Evolutionary conservation across 2,797 vertebrate genomes (phyloP).

Genomic region (Tenualosa ilisha): DNA sequence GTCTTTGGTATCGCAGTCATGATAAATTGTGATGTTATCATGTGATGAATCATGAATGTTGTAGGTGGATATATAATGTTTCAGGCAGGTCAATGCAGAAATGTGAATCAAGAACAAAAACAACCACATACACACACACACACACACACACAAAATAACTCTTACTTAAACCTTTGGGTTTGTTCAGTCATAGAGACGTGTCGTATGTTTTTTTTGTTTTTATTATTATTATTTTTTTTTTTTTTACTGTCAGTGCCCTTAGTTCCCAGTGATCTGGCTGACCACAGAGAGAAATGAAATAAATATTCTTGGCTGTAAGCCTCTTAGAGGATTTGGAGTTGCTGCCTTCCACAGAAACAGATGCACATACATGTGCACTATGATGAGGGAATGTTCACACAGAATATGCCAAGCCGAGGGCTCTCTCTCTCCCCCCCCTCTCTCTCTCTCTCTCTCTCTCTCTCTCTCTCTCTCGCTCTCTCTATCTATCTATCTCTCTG

Average conservation of each 20-base stretch:
- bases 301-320: background rate
- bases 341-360: background rate
- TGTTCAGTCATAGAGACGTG: too few species aligned
- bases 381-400: background rate
- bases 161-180: too few species aligned
- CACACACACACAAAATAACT: background rate
- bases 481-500: background rate
- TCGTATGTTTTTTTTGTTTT: background rate
- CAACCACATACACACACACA: background rate
- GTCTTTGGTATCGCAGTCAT: too few species aligned
- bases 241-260: background rate
- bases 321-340: background rate
- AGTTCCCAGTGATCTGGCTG: background rate
- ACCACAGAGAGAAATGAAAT: background rate
- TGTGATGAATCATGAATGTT: too few species aligned
- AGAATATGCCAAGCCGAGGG: background rate
- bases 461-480: background rate
- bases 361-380: background rate
- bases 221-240: background rate
- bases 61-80: background rate
- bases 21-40: background rate
- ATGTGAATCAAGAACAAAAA: background rate
- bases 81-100: background rate
- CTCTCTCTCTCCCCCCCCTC: background rate
- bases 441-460: background rate